Conservation (phyloP, 2,113 vertebrate species). For the Hypocryptadius cinnamomeus region DNA sequence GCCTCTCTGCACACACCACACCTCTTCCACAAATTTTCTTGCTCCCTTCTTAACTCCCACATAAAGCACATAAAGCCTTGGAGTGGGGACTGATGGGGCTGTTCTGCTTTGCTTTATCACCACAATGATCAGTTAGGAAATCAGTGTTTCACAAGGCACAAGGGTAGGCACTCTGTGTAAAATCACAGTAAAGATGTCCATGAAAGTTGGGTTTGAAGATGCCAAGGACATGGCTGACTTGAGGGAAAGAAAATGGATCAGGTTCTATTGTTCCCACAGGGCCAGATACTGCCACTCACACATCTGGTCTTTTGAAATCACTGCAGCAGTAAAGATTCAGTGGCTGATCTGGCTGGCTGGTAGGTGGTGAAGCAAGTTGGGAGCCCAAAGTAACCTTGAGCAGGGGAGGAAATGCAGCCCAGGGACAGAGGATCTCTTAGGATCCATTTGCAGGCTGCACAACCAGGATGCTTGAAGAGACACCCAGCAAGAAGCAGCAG, state of each 20-base stretch:
- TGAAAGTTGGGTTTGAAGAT: neutral
- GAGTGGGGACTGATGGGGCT: fast-evolving
- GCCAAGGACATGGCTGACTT: neutral
- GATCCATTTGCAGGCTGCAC: neutral
- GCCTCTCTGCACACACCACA: neutral
- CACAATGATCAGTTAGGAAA: neutral
- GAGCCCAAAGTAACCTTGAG: neutral
- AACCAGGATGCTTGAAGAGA: neutral
- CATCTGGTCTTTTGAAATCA: neutral
- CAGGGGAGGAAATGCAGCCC: neutral
- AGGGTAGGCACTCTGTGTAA: neutral
- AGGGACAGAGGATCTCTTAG: neutral
- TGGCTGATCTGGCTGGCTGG: neutral
- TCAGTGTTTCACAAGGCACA: neutral
- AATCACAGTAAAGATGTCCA: neutral
- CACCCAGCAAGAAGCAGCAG: neutral
- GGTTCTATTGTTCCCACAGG: neutral
- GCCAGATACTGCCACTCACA: neutral
- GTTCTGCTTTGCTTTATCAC: neutral
- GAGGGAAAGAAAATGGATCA: neutral
- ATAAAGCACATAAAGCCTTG: neutral
- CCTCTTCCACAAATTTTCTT: neutral
- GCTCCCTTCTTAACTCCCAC: neutral
- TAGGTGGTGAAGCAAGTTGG: neutral
- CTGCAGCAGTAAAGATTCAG: neutral